These are phyloP conservation scores for Drosophila anomelani DNA, from an alignment of 2,888 invertebrate genomes.

Conservation along the genomic window DNA sequence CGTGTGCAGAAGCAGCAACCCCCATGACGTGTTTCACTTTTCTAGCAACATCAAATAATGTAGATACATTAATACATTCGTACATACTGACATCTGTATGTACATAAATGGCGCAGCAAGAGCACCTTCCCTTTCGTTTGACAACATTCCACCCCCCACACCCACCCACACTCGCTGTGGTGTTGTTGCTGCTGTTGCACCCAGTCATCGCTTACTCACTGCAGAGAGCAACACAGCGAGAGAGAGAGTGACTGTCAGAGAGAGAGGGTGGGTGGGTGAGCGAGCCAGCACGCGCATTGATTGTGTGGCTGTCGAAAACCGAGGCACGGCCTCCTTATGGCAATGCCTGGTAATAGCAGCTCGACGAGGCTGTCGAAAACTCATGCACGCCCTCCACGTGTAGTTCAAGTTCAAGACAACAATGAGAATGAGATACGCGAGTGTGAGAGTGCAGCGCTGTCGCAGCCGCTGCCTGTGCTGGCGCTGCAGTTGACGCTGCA, in stretches of 20 bases:
- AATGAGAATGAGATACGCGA: conserved; percentile 54
- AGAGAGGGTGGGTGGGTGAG: conserved; percentile 23
- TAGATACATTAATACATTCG: conserved; percentile 34
- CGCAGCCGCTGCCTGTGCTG: conserved; percentile 50
- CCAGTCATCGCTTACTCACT: conserved; percentile 62
- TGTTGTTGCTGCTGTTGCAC: conserved; percentile 23
- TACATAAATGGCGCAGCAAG: conserved; percentile 51
- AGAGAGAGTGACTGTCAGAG: conserved; percentile 2
- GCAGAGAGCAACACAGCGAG: conserved; percentile 39
- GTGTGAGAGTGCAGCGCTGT: conserved; percentile 52
- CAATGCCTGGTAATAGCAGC: conserved; percentile 15
- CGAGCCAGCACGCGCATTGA: conserved; percentile 59
- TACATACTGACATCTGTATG: conserved; percentile 64
- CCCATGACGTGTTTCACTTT: conserved; percentile 36
- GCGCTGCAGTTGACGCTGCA: conserved; percentile 59
- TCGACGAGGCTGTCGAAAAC: conserved; percentile 65
- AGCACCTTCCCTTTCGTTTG: conserved; percentile 66
- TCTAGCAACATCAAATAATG: conserved; percentile 13
- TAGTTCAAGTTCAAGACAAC: conserved; percentile 84
- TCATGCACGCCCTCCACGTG: conserved; percentile 84
- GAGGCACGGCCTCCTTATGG: conserved; percentile 73
- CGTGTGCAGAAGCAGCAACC: conserved; percentile 16
- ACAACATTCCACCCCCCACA: conserved; percentile 37
- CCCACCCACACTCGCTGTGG: conserved; percentile 26
- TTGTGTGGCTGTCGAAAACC: conserved; percentile 66